Evolutionary conservation across 2,888 invertebrate species (phyloP).

Genomic region (Nephrotoma appendiculata): DNA sequence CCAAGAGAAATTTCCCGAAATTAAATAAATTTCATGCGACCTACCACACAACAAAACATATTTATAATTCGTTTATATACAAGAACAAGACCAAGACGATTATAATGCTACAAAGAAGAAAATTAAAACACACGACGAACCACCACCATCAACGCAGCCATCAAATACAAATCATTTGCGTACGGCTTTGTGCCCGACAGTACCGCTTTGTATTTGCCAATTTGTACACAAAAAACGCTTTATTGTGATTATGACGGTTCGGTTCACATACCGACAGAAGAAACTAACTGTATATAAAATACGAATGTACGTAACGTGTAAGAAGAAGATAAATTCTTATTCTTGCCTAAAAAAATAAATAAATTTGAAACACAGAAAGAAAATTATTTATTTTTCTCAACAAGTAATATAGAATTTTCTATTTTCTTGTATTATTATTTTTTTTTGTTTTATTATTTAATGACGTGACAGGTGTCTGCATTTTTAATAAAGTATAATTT

Average conservation of each 20-base stretch:
- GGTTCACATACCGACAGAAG: background rate
- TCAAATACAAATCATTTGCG: background rate
- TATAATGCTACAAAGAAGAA: background rate
- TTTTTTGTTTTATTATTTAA: background rate
- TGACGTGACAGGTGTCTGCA: constrained; percentile 5
- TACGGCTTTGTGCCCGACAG: background rate
- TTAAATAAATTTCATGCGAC: background rate
- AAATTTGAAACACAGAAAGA: background rate
- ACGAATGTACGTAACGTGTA: background rate
- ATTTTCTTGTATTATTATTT: background rate
- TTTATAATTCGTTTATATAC: background rate
- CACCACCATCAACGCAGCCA: background rate
- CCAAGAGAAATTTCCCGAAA: background rate
- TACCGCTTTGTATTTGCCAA: background rate
- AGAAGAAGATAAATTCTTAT: background rate
- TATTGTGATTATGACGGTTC: background rate
- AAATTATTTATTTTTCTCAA: background rate
- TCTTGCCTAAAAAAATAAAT: background rate
- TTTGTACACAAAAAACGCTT: background rate
- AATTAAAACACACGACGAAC: background rate
- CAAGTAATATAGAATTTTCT: background rate
- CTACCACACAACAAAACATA: background rate
- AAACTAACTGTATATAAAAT: background rate
- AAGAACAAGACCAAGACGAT: background rate
- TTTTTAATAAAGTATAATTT: constrained; percentile 2